These are phyloP conservation scores for Dendroctonus valens DNA, from an alignment of 1,140 invertebrate species.

Conservation along the genomic window DNA sequence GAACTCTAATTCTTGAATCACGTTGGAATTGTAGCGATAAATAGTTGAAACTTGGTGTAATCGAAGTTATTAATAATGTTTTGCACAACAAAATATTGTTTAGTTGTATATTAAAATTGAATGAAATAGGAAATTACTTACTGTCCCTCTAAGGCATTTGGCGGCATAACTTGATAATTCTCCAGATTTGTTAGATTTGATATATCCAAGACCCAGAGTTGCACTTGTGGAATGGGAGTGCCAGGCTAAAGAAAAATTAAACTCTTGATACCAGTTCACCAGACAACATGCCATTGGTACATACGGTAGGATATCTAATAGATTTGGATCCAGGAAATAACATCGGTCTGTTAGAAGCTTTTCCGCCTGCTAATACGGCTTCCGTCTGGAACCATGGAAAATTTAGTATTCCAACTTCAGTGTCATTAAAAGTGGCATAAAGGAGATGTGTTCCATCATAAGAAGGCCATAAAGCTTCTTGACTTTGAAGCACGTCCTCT, in stretches of 20 bases:
- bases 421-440: slow-evolving; percentile 87
- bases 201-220: slow-evolving; percentile 78
- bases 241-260: slow-evolving; percentile 64
- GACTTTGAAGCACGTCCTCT: slow-evolving; percentile 74
- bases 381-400: slow-evolving; percentile 72
- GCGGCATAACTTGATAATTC: slow-evolving; percentile 67
- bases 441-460: slow-evolving; percentile 75
- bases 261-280: neutral
- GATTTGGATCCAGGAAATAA: slow-evolving; percentile 72
- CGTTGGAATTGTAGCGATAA: no score
- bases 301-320: slow-evolving; percentile 74
- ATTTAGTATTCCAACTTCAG: slow-evolving; percentile 69
- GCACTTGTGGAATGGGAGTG: slow-evolving; percentile 78
- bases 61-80: no score
- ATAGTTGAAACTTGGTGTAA: no score
- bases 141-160: slow-evolving; percentile 53
- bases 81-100: no score
- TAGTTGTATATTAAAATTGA: no score
- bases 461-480: slow-evolving; percentile 83
- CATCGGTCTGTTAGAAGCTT: slow-evolving; percentile 48
- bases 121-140: slow-evolving; percentile 33
- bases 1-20: no score
- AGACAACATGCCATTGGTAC: slow-evolving; percentile 17
- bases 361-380: slow-evolving; percentile 54
- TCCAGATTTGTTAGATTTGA: slow-evolving; percentile 60